Evolutionary conservation across 2,888 invertebrate species (phyloP).

Genomic region (Nephrotoma guestfalica): DNA sequence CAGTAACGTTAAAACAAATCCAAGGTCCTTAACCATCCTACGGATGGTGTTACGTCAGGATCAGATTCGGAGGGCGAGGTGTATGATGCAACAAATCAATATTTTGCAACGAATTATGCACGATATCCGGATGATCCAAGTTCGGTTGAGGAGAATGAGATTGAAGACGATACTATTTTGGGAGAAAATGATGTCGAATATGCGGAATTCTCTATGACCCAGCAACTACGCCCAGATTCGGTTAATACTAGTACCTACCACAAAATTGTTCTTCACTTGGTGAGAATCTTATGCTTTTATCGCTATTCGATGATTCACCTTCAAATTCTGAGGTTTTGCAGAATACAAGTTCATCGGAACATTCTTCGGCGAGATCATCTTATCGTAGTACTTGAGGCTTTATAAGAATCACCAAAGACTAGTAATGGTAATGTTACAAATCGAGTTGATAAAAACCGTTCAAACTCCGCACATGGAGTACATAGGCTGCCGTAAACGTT

Average conservation of each 20-base stretch:
- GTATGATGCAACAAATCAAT: conserved; percentile 5
- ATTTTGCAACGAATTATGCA: neutral
- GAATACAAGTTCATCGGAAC: conserved; percentile 5
- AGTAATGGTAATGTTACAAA: conserved; percentile 5
- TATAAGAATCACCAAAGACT: conserved; percentile 17
- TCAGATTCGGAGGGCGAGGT: conserved; percentile 13
- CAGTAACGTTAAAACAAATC: neutral
- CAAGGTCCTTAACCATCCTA: conserved; percentile 20
- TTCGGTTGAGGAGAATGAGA: conserved; percentile 66
- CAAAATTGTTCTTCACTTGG: conserved; percentile 17
- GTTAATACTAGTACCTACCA: neutral
- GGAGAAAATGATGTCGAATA: conserved; percentile 59
- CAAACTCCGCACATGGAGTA: no score
- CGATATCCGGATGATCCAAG: conserved; percentile 43
- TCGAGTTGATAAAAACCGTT: neutral
- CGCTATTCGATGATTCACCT: conserved; percentile 32
- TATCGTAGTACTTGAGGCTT: conserved; percentile 15
- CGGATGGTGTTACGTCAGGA: conserved; percentile 12
- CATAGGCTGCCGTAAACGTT: no score
- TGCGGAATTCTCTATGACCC: conserved; percentile 39
- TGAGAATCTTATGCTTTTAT: conserved; percentile 43
- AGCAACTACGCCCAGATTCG: conserved; percentile 21
- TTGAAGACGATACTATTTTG: conserved; percentile 74
- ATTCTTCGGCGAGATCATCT: conserved; percentile 8
- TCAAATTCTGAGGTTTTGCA: conserved; percentile 4